Base-by-base conservation (phyloP, 2,888 invertebrate species). In the Cancer borealis region DNA sequence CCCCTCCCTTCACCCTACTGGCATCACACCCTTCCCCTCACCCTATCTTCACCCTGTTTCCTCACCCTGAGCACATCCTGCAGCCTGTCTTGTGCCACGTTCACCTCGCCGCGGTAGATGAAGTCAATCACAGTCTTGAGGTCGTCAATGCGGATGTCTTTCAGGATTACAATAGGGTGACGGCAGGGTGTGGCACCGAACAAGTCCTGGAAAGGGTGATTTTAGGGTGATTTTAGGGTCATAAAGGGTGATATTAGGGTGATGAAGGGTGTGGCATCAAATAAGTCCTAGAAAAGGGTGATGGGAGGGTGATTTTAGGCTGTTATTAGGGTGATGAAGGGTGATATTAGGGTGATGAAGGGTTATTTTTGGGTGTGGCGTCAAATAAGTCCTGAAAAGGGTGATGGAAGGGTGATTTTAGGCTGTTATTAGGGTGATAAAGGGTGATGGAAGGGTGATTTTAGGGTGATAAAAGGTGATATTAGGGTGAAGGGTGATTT, bases 71-170 rank as follows among this genome's bases (percentile, higher is more conserved):
- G 96, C 96, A 97, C 97, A 87, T 97, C 97, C 95, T 98, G 98
- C 96, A 98, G 97, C 96, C 98, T 98, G 96, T 98, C 98, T 96
- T 98, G 98, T 1, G 98, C 98, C 54, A 99, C 98, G 96, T 98
- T 98, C 10, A 99, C 98, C 97, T 98, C 98, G 0, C 99, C 99
- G 96, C 98, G 98, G 96, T 99, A 99, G 98, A 99, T 98, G 96
- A 98, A 99, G 96, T 98, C 98, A 14, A 98, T 98, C 97, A 98
- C 98, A 49, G 98, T 98, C 96, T 98, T 98, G 94, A 98, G 97
- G 96, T 98, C 98, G 92, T 98, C 97, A 96, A 98, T 98, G 96
- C 98, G 98, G 14, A 98, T 98, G 97, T 98, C 98, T 96, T 98
- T 98, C 90, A 98, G 97, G 96, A 98, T 98, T 91, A 98, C 98